Conservation (phyloP, 2,113 vertebrate genomes). For the Mus pahari region DNA sequence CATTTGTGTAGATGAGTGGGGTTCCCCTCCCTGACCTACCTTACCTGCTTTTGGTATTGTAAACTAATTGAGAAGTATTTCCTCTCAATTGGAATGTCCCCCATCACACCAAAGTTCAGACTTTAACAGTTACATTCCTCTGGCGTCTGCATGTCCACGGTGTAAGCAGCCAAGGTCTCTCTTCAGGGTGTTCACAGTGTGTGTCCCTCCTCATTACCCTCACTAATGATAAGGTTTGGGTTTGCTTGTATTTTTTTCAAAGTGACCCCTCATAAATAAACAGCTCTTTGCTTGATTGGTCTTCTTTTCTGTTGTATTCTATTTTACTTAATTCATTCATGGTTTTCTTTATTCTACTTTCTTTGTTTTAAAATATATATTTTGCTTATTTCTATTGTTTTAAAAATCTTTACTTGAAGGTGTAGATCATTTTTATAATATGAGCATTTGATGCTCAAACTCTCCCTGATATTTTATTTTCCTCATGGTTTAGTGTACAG, state of each 20-base stretch:
- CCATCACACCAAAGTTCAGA: not conserved
- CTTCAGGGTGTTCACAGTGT: slow-evolving; percentile 1
- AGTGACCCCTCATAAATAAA: slow-evolving; percentile 51
- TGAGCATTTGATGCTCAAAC: slow-evolving; percentile 12
- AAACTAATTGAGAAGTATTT: slow-evolving; percentile 45
- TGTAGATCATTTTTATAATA: slow-evolving; percentile 49
- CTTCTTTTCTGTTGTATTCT: not conserved
- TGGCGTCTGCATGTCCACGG: slow-evolving; percentile 12
- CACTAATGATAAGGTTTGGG: not conserved
- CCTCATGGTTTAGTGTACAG: not conserved
- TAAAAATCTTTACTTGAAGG: slow-evolving; percentile 13
- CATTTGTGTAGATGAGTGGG: slow-evolving; percentile 9
- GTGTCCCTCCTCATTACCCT: slow-evolving; percentile 39
- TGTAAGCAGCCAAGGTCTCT: not conserved
- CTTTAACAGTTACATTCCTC: not conserved
- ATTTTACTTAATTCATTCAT: slow-evolving; percentile 59
- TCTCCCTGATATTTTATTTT: slow-evolving; percentile 16
- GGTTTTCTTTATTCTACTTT: slow-evolving; percentile 38
- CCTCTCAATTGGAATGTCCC: slow-evolving; percentile 36
- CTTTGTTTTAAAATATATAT: not conserved
- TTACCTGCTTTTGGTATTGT: slow-evolving; percentile 48
- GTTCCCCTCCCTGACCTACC: not conserved
- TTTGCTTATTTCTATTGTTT: slow-evolving; percentile 56
- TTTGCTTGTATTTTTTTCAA: not conserved
- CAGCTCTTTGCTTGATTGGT: slow-evolving; percentile 11